A percentile compares a stretch with the other conserved stretches of the same genome.
phyloP scores from a whole-genome alignment of 2,888 invertebrate genomes.

The Agriopis leucophaearia region DNA sequence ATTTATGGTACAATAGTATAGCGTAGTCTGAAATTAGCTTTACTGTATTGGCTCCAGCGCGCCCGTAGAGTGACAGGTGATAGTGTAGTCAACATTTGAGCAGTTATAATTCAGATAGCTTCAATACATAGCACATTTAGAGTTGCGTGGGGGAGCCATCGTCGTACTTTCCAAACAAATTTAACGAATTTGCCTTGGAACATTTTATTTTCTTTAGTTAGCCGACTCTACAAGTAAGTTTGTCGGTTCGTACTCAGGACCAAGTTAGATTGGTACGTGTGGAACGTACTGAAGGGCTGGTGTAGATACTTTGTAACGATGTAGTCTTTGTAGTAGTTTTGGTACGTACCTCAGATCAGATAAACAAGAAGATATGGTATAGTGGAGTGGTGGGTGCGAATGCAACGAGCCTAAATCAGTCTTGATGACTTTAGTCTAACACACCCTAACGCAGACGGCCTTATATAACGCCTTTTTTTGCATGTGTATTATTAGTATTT shows the following conservation, averaged over 20 bases:
- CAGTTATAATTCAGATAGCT: constrained; percentile 53
- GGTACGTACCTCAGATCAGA: not conserved
- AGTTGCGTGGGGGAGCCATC: not conserved
- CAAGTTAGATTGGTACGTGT: constrained; percentile 35
- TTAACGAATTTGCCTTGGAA: not conserved
- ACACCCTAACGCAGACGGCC: not conserved
- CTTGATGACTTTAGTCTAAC: too few species aligned
- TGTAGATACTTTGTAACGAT: not conserved
- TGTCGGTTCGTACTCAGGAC: not conserved
- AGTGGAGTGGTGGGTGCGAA: too few species aligned
- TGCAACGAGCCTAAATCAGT: too few species aligned
- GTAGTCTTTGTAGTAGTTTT: not conserved
- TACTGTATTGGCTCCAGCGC: constrained; percentile 43
- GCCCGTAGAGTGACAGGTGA: constrained; percentile 49
- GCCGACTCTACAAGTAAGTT: not conserved
- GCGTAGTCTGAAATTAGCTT: too few species aligned
- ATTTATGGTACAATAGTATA: too few species aligned
- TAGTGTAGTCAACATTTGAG: constrained; percentile 57
- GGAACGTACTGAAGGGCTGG: not conserved
- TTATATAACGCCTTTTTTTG: too few species aligned
- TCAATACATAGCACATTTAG: not conserved
- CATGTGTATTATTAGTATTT: too few species aligned
- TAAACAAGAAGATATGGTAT: too few species aligned
- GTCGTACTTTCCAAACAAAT: not conserved
- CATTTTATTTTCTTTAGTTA: constrained; percentile 15